Conservation (phyloP, 2,888 invertebrate species). For the Vannuccia rotundouncinata region DNA sequence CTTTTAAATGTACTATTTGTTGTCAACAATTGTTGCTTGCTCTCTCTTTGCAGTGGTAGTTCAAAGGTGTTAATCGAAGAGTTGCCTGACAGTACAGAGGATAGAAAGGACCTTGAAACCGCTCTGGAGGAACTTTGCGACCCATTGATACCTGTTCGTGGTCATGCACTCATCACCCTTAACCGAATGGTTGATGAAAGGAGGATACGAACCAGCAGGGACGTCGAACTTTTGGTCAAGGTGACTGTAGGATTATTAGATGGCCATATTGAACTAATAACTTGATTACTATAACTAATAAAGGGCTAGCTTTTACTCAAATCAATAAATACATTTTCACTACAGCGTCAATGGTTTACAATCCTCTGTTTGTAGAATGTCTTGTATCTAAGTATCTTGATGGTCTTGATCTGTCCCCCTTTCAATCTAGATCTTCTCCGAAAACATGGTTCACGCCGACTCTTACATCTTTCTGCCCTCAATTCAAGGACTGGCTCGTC, state of each 20-base stretch:
- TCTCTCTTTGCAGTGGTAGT: neutral
- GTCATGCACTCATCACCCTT: constrained; percentile 70
- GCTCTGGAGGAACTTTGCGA: constrained; percentile 1
- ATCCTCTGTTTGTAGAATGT: too few species aligned
- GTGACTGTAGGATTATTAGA: too few species aligned
- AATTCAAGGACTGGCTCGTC: constrained; percentile 68
- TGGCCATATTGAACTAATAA: too few species aligned
- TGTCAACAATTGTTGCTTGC: too few species aligned
- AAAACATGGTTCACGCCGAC: constrained; percentile 70
- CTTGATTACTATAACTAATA: too few species aligned
- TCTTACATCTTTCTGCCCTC: constrained; percentile 75
- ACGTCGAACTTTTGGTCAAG: neutral
- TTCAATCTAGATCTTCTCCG: constrained; percentile 61
- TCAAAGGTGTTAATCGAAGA: neutral
- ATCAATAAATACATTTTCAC: too few species aligned
- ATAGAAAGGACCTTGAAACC: neutral
- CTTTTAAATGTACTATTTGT: too few species aligned
- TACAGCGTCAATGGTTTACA: too few species aligned
- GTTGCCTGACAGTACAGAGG: neutral
- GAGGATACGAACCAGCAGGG: neutral
- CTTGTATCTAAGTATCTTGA: too few species aligned
- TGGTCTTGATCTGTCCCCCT: neutral
- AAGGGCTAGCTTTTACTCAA: too few species aligned
- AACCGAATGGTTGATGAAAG: constrained; percentile 66
- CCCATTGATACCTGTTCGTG: constrained; percentile 65